Percentiles rank a stretch among this genome's conserved stretches.
Conservation (phyloP, 1,140 invertebrate species). For the Armadillidium nasatum region DNA sequence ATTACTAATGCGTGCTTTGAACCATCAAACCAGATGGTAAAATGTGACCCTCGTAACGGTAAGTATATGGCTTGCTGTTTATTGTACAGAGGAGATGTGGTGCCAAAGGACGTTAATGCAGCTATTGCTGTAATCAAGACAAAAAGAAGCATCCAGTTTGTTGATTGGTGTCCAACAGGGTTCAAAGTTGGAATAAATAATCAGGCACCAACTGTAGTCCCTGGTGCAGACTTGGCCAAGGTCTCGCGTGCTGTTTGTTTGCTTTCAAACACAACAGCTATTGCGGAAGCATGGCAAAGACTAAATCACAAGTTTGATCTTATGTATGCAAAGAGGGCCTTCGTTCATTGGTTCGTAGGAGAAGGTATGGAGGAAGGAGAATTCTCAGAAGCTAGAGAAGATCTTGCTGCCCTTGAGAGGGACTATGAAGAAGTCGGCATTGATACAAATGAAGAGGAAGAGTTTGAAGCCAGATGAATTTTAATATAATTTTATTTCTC, state of each 20-base stretch:
- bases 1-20: slow-evolving; percentile 88
- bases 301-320: slow-evolving; percentile 60
- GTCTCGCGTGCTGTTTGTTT: slow-evolving; percentile 58
- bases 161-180: slow-evolving; percentile 86
- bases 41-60: slow-evolving; percentile 80
- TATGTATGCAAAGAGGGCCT: slow-evolving; percentile 58
- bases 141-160: slow-evolving; percentile 78
- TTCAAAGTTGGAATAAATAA: slow-evolving; percentile 61
- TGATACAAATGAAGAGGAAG: slow-evolving; percentile 55
- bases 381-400: slow-evolving; percentile 79
- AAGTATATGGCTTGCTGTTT: slow-evolving; percentile 88
- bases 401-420: slow-evolving; percentile 75
- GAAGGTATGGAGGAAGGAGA: slow-evolving; percentile 83
- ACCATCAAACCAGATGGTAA: slow-evolving; percentile 87
- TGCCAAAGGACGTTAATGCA: slow-evolving; percentile 74
- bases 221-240: slow-evolving; percentile 58
- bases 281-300: slow-evolving; percentile 66
- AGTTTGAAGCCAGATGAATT: slow-evolving; percentile 45
- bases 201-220: slow-evolving; percentile 59
- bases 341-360: slow-evolving; percentile 69
- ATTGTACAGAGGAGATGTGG: slow-evolving; percentile 70
- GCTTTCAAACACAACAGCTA: slow-evolving; percentile 76
- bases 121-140: slow-evolving; percentile 80
- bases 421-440: slow-evolving; percentile 77
- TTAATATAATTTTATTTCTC: too few species aligned